Conservation (phyloP, 2,797 vertebrate genomes). For the Micropoecilia bifurca region DNA sequence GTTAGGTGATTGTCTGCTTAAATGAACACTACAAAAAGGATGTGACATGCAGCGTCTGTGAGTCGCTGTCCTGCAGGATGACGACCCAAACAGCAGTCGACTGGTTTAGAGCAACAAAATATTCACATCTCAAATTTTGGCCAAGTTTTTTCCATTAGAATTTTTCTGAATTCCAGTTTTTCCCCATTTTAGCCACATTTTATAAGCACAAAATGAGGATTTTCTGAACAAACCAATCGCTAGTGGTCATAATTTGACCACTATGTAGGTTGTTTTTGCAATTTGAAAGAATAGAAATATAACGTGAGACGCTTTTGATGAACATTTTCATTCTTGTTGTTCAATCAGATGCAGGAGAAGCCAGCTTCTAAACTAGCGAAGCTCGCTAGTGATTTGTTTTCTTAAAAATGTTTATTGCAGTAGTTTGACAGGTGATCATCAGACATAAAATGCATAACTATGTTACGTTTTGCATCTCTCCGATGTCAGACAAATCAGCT, state of each 20-base stretch:
- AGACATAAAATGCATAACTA: conserved; percentile 5
- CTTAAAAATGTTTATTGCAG: conserved; percentile 26
- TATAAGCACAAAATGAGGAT: too few species aligned
- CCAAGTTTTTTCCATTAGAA: too few species aligned
- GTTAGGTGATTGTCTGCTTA: not conserved
- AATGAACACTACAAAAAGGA: not conserved
- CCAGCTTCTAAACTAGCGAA: not conserved
- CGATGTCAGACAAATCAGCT: conserved; percentile 46
- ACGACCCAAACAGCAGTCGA: not conserved
- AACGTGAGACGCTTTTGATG: not conserved
- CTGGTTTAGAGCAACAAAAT: too few species aligned
- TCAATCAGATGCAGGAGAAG: not conserved
- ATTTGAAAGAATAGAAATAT: not conserved
- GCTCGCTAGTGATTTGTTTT: not conserved
- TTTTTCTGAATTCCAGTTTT: too few species aligned
- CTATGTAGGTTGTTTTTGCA: not conserved
- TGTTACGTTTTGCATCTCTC: conserved; percentile 34
- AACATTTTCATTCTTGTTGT: not conserved
- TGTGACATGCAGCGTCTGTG: not conserved
- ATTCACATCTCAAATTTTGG: too few species aligned
- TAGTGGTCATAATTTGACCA: not conserved
- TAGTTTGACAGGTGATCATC: conserved; percentile 22
- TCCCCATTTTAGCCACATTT: too few species aligned
- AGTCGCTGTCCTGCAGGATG: not conserved
- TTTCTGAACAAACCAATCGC: too few species aligned